Conservation (phyloP, 2,113 vertebrate species). For the Osmerus eperlanus region DNA sequence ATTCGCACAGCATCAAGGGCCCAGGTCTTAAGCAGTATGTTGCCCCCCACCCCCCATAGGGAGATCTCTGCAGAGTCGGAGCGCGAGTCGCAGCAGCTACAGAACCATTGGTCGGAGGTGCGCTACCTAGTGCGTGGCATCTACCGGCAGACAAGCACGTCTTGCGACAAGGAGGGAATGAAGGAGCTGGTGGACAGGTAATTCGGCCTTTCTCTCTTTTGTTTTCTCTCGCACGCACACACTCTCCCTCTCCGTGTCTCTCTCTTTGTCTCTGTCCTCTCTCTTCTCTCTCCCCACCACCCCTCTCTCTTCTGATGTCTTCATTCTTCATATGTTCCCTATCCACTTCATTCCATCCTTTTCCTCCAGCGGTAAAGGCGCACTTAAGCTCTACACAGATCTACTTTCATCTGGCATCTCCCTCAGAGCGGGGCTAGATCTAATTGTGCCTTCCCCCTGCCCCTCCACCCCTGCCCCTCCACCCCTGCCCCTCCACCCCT, state of each 20-base stretch:
- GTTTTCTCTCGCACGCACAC: background rate
- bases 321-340: background rate
- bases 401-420: background rate
- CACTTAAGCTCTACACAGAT: background rate
- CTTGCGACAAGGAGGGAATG: slow-evolving; percentile 91
- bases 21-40: background rate
- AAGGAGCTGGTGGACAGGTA: slow-evolving; percentile 95
- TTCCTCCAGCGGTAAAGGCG: background rate
- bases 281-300: background rate
- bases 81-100: slow-evolving; percentile 92
- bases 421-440: background rate
- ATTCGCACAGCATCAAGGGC: too few species aligned
- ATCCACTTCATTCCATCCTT: background rate
- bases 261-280: background rate
- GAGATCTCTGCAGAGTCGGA: slow-evolving; percentile 89
- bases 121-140: slow-evolving; percentile 94
- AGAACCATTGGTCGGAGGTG: slow-evolving; percentile 97
- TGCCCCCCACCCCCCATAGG: slow-evolving; percentile 55
- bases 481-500: too few species aligned
- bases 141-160: slow-evolving; percentile 92
- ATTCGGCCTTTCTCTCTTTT: background rate
- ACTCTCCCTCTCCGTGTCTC: background rate
- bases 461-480: too few species aligned
- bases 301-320: background rate
- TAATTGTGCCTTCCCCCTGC: background rate